Percentiles rank a stretch among this genome's conserved stretches.
phyloP scores from a whole-genome alignment of 1,140 invertebrate genomes.

The Procambarus virginalis region DNA sequence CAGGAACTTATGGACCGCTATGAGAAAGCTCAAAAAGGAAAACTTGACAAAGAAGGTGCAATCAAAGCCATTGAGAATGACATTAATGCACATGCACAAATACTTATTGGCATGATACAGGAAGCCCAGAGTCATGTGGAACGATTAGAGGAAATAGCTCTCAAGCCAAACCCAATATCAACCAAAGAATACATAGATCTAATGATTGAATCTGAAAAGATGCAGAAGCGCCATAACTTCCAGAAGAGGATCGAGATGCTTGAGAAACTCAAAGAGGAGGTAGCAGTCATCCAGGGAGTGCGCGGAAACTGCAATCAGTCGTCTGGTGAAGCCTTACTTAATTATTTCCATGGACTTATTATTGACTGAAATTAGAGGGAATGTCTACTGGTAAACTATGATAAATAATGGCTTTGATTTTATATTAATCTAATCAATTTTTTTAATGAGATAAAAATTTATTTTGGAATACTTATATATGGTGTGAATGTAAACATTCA shows the following conservation, averaged over 20 bases:
- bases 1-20: not conserved
- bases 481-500: no score
- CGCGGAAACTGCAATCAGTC: not conserved
- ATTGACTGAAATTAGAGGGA: not conserved
- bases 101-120: constrained; percentile 6
- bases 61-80: constrained; percentile 34
- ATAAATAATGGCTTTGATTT: no score
- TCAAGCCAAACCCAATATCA: not conserved
- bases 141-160: constrained; percentile 7
- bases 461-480: no score
- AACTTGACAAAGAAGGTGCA: not conserved
- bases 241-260: constrained; percentile 35
- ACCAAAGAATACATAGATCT: no score
- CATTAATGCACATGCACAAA: constrained; percentile 17
- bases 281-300: no score
- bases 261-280: no score
- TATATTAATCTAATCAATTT: no score
- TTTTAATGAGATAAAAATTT: no score
- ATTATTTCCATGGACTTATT: not conserved
- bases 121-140: constrained; percentile 11
- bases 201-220: no score
- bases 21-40: constrained; percentile 19
- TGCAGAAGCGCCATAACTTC: constrained; percentile 10
- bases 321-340: constrained; percentile 35
- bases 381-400: no score